Evolutionary conservation across 2,888 invertebrate species (phyloP).

Genomic region (Aplocera efformata): DNA sequence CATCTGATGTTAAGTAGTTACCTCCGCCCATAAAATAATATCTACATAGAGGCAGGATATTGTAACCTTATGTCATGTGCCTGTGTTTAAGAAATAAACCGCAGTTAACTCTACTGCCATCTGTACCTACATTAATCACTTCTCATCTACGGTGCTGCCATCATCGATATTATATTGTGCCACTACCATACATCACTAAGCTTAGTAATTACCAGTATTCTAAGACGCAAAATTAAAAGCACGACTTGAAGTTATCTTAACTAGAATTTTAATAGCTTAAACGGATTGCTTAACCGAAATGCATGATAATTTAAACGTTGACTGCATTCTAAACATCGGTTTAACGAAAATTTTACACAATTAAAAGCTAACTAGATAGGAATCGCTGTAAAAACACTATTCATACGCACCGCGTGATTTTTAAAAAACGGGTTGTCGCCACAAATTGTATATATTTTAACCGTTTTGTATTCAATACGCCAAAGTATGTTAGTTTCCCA

Average conservation of each 20-base stretch:
- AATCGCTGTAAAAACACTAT: too few species aligned
- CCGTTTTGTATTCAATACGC: not conserved
- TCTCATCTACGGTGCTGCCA: slow-evolving; percentile 4
- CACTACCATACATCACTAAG: slow-evolving; percentile 50
- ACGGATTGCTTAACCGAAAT: slow-evolving; percentile 19
- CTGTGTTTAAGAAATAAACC: too few species aligned
- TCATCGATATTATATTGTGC: slow-evolving; percentile 34
- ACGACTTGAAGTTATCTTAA: slow-evolving; percentile 56
- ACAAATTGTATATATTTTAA: too few species aligned
- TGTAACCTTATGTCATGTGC: too few species aligned
- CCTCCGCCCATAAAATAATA: too few species aligned
- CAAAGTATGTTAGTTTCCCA: not conserved
- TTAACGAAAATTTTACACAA: not conserved
- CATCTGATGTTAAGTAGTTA: too few species aligned
- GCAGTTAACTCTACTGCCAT: too few species aligned
- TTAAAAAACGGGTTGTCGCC: too few species aligned
- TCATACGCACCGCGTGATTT: too few species aligned
- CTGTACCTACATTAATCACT: not conserved
- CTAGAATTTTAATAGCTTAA: slow-evolving; percentile 56
- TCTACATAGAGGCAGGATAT: too few species aligned
- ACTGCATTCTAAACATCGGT: slow-evolving; percentile 15
- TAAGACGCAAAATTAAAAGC: slow-evolving; percentile 53
- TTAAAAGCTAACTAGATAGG: too few species aligned
- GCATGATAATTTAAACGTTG: slow-evolving; percentile 24
- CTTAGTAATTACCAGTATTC: slow-evolving; percentile 34